Evolutionary conservation across 2,888 invertebrate genomes (phyloP).

Genomic region (Thymelicus acteon): DNA sequence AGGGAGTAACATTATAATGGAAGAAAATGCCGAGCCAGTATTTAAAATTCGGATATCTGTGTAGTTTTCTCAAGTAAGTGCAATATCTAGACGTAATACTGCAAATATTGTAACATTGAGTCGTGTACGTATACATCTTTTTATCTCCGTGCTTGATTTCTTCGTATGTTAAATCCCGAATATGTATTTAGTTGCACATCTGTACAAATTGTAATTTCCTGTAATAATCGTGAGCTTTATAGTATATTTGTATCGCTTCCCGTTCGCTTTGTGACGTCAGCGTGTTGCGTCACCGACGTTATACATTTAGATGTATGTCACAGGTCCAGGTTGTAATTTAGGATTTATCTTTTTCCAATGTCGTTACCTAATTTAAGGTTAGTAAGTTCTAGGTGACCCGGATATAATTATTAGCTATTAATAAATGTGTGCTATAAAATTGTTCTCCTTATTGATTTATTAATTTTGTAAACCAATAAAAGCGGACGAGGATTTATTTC

Average conservation of each 20-base stretch:
- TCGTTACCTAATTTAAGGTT: conserved; percentile 78
- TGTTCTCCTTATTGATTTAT: conserved; percentile 60
- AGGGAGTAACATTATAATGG: conserved; percentile 61
- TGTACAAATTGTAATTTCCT: conserved; percentile 52
- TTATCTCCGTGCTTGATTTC: conserved; percentile 32
- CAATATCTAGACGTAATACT: conserved; percentile 76
- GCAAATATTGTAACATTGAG: conserved; percentile 52
- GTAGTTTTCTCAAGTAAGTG: conserved; percentile 75
- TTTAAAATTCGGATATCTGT: conserved; percentile 80
- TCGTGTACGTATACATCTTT: conserved; percentile 42
- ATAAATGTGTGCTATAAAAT: conserved; percentile 76
- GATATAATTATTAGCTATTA: conserved; percentile 67
- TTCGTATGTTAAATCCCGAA: conserved; percentile 37
- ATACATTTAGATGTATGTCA: conserved; percentile 69
- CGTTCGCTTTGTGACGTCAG: conserved; percentile 71
- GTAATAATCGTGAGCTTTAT: conserved; percentile 58
- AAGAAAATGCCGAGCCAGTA: conserved; percentile 81
- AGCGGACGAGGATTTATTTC: conserved; percentile 57
- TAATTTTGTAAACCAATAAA: conserved; percentile 62
- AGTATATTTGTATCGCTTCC: conserved; percentile 70
- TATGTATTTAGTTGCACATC: conserved; percentile 51
- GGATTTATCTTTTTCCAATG: conserved; percentile 71
- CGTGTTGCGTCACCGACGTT: conserved; percentile 64
- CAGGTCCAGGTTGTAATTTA: conserved; percentile 82
- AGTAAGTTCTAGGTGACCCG: conserved; percentile 69